These are phyloP conservation scores for Zele albiditarsus DNA, from an alignment of 2,888 invertebrate genomes.

Conservation along the genomic window DNA sequence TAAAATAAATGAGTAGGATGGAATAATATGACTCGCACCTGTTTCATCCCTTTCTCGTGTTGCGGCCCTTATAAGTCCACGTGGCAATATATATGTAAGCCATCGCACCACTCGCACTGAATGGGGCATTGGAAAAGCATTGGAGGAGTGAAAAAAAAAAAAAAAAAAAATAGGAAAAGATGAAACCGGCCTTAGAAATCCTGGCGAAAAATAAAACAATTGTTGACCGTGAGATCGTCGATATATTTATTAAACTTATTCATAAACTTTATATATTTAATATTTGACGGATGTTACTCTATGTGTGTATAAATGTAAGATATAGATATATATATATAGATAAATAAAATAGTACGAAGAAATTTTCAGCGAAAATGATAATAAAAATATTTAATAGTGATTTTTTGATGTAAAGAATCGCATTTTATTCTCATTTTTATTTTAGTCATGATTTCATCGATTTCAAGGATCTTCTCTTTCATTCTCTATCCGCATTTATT, in stretches of 20 bases:
- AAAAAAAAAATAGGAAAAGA: slow-evolving; percentile 13
- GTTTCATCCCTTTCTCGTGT: slow-evolving; percentile 46
- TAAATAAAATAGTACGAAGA: too few relatives aligned
- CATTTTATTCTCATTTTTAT: background rate
- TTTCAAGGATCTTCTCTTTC: background rate
- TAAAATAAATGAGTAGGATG: slow-evolving; percentile 39
- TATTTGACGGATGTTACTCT: too few relatives aligned
- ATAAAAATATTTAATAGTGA: too few relatives aligned
- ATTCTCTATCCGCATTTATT: slow-evolving; percentile 14
- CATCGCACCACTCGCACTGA: slow-evolving; percentile 39
- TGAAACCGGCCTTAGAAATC: background rate
- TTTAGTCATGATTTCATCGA: background rate
- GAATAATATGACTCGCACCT: slow-evolving; percentile 53
- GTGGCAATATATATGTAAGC: background rate
- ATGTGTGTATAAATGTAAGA: too few relatives aligned
- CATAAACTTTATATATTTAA: too few relatives aligned
- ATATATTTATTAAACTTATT: too few relatives aligned
- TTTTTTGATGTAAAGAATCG: too few relatives aligned
- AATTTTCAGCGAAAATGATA: too few relatives aligned
- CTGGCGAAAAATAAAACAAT: slow-evolving; percentile 21
- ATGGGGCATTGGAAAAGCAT: slow-evolving; percentile 47
- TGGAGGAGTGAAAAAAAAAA: too few relatives aligned
- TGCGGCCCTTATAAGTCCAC: slow-evolving; percentile 48
- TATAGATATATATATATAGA: too few relatives aligned
- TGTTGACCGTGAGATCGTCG: background rate